Base-by-base conservation (phyloP, 2,797 vertebrate genomes). In the Scolopax rusticola region DNA sequence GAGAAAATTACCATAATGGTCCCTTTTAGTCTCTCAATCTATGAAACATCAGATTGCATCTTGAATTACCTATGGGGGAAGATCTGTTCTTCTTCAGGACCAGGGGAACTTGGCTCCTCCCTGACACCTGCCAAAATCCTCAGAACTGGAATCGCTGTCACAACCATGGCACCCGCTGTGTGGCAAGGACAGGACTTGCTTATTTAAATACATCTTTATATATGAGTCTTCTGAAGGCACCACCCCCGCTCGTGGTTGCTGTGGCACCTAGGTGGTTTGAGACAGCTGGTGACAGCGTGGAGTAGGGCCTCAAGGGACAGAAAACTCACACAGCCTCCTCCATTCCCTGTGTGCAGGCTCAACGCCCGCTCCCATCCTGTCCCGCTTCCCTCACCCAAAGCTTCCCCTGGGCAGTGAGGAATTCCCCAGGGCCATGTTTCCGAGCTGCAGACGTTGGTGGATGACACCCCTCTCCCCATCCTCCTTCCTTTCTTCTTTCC, bases 201-300 rank as follows among this genome's bases (percentile, higher is more conserved):
- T 85, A 68, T 73, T 87, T 91, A 78, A 93, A 75, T n/a, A 20
- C 8, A 15, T 71, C 57, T 85, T 91, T 50, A 8, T 75, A 64
- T n/a, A 57, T 71, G 60, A 85, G 38, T 17, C 63, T 90, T 93
- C 69, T 92, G 78, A 71, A 90, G 54, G 64, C 36, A 18, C 12
- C 14, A 13, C 9, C 27, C 9, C 16, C 40, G 18, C 11, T 13
- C 56, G 15, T 36, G 30, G 23, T 67, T 96, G 81, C 89, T 83
- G 56, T 59, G 8, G n/a, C 53, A 50, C 85, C 63, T 80, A 71
- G 21, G 64, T 75, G 53, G 47, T 80, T 28, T 47, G 60, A 87
- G 71, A 87, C 20, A 70, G 41, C 56, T 81, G 57, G 18, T 76
- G 68, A 71, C 61, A 80, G 78, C 30, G 47, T 40, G 57, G 69